Conservation (phyloP, 2,113 vertebrate genomes). For the Danio rerio region DNA sequence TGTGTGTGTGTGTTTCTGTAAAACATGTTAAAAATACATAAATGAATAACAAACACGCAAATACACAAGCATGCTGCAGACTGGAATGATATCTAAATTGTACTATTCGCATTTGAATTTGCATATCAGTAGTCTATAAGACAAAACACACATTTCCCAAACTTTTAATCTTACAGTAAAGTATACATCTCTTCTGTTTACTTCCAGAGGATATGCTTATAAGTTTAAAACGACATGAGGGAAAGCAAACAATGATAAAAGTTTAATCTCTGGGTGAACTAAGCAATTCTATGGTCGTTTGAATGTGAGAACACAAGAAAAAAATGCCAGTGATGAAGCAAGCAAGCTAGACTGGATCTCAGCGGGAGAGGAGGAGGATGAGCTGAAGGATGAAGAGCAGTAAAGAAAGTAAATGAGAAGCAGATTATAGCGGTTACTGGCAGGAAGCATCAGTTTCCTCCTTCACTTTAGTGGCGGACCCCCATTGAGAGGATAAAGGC, state of each 20-base stretch:
- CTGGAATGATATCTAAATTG: no score
- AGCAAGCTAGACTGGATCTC: not conserved
- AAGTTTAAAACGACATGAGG: not conserved
- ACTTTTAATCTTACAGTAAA: no score
- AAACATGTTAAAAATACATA: no score
- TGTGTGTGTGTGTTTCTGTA: no score
- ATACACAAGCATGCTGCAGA: no score
- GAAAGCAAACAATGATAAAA: not conserved
- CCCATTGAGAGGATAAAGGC: constrained; percentile 52
- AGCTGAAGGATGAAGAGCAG: constrained; percentile 37
- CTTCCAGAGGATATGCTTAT: no score
- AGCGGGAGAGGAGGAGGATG: not conserved
- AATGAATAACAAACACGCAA: no score
- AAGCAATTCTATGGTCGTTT: not conserved
- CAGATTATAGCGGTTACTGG: constrained; percentile 58
- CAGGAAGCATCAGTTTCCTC: constrained; percentile 55
- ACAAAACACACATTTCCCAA: no score
- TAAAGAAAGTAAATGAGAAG: constrained; percentile 61
- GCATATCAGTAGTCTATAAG: no score
- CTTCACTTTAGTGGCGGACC: constrained; percentile 33
- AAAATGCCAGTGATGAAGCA: not conserved
- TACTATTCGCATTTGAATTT: no score
- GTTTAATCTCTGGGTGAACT: not conserved
- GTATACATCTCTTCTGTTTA: no score
- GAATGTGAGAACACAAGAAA: not conserved